Evolutionary conservation across 2,888 invertebrate genomes (phyloP).

Genomic region (Meiosimyza decipiens): DNA sequence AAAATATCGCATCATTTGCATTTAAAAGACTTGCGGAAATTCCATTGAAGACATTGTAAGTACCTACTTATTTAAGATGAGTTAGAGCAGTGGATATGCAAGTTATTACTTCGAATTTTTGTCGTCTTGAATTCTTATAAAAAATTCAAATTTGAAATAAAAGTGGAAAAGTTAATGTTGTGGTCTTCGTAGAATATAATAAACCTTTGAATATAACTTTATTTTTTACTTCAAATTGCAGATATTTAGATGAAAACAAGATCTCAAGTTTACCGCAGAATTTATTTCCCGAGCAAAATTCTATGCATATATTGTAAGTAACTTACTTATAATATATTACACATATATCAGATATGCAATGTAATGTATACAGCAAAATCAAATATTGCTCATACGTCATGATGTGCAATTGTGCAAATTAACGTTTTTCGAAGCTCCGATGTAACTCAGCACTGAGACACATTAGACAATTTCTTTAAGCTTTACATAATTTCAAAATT

Average conservation of each 20-base stretch:
- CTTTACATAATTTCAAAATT: too few species aligned
- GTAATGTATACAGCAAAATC: too few species aligned
- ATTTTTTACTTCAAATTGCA: slow-evolving; percentile 48
- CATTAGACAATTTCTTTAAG: too few species aligned
- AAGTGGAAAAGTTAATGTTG: too few species aligned
- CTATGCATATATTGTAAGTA: slow-evolving; percentile 67
- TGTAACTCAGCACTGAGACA: too few species aligned
- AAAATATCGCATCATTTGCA: slow-evolving; percentile 58
- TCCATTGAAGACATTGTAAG: slow-evolving; percentile 61
- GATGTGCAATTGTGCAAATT: too few species aligned
- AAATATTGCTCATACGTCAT: too few species aligned
- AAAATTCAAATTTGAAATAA: too few species aligned
- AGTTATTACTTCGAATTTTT: not conserved
- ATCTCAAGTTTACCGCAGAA: slow-evolving; percentile 62
- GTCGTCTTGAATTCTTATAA: too few species aligned
- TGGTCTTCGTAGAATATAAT: not conserved
- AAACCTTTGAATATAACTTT: slow-evolving; percentile 8
- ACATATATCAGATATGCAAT: too few species aligned
- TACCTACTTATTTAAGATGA: slow-evolving; percentile 30
- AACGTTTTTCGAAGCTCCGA: too few species aligned
- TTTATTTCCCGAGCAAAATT: slow-evolving; percentile 64
- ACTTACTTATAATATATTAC: too few species aligned
- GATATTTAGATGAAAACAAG: slow-evolving; percentile 68
- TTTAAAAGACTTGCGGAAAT: slow-evolving; percentile 62
- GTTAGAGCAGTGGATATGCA: not conserved